A percentile compares a stretch with the other conserved stretches of the same genome.
Conservation (phyloP, 1,140 invertebrate species). For the Lordiphosa mommai region DNA sequence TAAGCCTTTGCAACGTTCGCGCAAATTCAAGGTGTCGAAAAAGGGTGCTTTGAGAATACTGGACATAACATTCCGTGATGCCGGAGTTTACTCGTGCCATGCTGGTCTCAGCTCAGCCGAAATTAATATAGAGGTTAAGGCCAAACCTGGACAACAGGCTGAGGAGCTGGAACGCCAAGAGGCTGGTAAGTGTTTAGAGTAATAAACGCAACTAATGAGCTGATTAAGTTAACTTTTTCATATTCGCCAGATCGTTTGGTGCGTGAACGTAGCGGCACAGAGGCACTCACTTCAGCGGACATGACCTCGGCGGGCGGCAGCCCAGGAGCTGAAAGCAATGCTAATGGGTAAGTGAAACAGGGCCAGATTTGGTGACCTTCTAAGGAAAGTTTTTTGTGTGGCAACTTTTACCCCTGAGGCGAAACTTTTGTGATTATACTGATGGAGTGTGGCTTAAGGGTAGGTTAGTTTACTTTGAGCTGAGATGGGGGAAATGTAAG, state of each 20-base stretch:
- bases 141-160: conserved; percentile 87
- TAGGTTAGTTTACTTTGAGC: no score
- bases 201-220: conserved; percentile 11
- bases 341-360: conserved; percentile 65
- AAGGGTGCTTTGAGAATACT: conserved; percentile 92
- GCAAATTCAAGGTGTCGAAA: conserved; percentile 91
- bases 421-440: not conserved
- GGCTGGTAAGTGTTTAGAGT: conserved; percentile 51
- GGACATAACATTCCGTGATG: conserved; percentile 87
- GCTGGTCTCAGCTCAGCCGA: conserved; percentile 88
- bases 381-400: conserved; percentile 31
- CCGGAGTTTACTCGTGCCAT: conserved; percentile 90
- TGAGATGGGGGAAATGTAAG: no score
- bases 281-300: conserved; percentile 75
- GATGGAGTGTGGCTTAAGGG: no score
- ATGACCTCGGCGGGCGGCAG: conserved; percentile 51
- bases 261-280: conserved; percentile 70
- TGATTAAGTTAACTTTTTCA: not conserved
- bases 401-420: not conserved
- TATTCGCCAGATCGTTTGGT: conserved; percentile 62
- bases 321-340: conserved; percentile 26
- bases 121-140: conserved; percentile 86
- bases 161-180: conserved; percentile 86
- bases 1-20: conserved; percentile 85
- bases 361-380: conserved; percentile 7